These are phyloP conservation scores for Dysmachus trigonus DNA, from an alignment of 2,888 invertebrate genomes.

Conservation along the genomic window DNA sequence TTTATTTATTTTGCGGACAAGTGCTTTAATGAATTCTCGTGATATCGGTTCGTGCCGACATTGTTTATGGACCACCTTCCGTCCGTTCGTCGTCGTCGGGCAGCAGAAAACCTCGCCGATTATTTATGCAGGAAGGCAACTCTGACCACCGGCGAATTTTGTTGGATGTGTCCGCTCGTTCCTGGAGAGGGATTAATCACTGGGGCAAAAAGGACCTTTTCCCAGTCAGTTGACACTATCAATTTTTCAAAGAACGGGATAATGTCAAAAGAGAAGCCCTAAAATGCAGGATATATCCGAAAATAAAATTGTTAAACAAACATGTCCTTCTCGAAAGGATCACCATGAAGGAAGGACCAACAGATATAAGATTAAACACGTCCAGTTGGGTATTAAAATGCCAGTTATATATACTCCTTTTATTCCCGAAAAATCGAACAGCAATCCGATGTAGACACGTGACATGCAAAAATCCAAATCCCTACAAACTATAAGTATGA, in stretches of 20 bases:
- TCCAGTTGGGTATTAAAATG: background rate
- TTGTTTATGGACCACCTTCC: background rate
- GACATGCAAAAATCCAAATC: background rate
- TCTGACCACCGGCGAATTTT: background rate
- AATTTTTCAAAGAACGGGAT: background rate
- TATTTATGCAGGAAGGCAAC: background rate
- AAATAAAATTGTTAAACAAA: background rate
- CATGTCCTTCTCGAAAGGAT: background rate
- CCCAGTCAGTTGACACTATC: background rate
- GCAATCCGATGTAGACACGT: background rate
- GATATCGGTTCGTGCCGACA: conserved; percentile 18
- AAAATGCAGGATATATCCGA: background rate
- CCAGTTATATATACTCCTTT: background rate
- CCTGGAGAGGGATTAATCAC: background rate
- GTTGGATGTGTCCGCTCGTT: background rate
- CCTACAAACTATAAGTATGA: background rate
- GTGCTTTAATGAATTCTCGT: conserved; percentile 10
- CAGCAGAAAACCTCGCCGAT: background rate
- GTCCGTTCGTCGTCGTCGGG: no score
- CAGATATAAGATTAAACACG: background rate
- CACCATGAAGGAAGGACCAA: background rate
- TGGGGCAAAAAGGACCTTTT: background rate
- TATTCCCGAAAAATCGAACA: background rate
- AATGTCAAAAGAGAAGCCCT: background rate
- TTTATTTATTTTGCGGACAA: conserved; percentile 15